Percentiles rank a stretch among this genome's conserved stretches.
phyloP scores from a whole-genome alignment of 2,113 vertebrate genomes.

The Tichodroma muraria region DNA sequence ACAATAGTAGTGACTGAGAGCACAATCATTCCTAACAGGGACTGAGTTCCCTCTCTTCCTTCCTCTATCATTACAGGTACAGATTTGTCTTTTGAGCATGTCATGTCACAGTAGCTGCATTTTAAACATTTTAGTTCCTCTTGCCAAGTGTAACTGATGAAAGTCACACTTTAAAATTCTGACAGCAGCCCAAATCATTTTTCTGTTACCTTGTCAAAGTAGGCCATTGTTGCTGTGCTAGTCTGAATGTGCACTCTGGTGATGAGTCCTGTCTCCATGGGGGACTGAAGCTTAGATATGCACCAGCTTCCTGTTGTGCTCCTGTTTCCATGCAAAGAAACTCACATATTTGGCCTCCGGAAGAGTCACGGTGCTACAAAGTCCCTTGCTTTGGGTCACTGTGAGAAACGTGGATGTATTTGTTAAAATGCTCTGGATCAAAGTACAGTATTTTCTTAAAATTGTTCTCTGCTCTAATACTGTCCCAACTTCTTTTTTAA shows the following conservation, averaged over 20 bases:
- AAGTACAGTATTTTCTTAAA: background rate
- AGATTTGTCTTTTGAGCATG: background rate
- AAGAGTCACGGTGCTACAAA: background rate
- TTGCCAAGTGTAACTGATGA: background rate
- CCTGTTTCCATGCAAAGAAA: background rate
- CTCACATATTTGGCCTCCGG: background rate
- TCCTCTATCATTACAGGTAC: background rate
- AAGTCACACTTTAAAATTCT: background rate
- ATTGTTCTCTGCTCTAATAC: background rate
- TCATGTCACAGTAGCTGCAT: background rate
- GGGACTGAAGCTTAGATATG: background rate
- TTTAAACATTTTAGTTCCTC: background rate
- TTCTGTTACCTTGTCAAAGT: background rate
- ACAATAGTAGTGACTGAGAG: background rate
- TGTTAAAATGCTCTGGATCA: background rate
- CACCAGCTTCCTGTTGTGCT: background rate
- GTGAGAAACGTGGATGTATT: background rate
- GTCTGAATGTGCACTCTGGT: background rate
- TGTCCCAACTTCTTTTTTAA: background rate
- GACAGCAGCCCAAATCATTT: background rate
- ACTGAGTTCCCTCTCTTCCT: background rate
- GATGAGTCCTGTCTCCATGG: background rate
- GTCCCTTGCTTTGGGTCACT: background rate
- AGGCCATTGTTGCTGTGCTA: background rate
- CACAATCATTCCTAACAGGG: background rate